These are phyloP conservation scores for Drosophila atroscutellata DNA, from an alignment of 2,888 invertebrate species.

Conservation along the genomic window DNA sequence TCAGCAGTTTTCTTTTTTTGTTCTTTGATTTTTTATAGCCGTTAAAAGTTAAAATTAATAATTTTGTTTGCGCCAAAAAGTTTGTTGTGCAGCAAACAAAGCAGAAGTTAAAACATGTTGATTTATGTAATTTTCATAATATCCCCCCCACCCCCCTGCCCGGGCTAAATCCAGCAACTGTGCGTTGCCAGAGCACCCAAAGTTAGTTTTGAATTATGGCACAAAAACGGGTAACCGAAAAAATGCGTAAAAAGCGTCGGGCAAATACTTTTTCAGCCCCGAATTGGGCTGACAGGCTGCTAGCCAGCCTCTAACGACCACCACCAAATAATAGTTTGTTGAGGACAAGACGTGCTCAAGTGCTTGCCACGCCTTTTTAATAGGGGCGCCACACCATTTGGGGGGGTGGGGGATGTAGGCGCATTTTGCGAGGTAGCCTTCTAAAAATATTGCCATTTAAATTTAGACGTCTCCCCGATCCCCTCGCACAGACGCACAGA, in stretches of 20 bases:
- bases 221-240: constrained; percentile 35
- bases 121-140: constrained; percentile 61
- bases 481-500: constrained; percentile 13
- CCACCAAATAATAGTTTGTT: constrained; percentile 2
- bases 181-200: constrained; percentile 29
- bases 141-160: constrained; percentile 7
- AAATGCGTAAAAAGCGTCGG: constrained; percentile 40
- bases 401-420: not conserved
- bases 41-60: constrained; percentile 74
- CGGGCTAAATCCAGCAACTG: not conserved
- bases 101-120: constrained; percentile 58
- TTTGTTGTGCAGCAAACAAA: constrained; percentile 33
- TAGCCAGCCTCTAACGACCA: not conserved
- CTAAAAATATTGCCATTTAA: constrained; percentile 30
- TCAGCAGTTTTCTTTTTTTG: constrained; percentile 10
- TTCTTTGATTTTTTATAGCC: constrained; percentile 44
- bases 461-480: constrained; percentile 15
- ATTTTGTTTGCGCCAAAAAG: constrained; percentile 76
- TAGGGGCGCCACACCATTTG: not conserved
- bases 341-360: constrained; percentile 52
- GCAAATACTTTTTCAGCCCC: constrained; percentile 13
- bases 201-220: constrained; percentile 63
- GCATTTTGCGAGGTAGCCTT: not conserved
- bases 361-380: constrained; percentile 36
- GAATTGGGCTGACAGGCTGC: not conserved